Percentiles rank a stretch among this genome's conserved stretches.
Evolutionary conservation across 2,888 invertebrate species (phyloP).

Genomic region (Heliconius hortense): DNA sequence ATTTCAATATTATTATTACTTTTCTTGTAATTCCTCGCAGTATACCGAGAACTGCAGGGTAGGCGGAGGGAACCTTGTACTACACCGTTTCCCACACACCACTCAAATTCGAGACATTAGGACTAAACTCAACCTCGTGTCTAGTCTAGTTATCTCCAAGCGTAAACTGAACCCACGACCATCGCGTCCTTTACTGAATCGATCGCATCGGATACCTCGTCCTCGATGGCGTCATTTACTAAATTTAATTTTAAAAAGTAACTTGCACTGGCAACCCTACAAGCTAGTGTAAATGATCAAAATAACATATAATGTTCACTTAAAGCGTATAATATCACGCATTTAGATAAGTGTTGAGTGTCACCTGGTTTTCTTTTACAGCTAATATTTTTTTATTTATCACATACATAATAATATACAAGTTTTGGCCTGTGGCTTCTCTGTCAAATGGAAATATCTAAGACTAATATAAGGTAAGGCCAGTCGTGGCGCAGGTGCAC

Average conservation of each 20-base stretch:
- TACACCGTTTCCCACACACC: not conserved
- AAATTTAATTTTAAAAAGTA: no score
- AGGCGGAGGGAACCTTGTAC: no score
- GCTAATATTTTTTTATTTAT: not conserved
- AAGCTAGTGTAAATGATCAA: not conserved
- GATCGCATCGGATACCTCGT: no score
- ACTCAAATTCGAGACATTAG: no score
- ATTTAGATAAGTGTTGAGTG: not conserved
- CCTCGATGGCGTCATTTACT: no score
- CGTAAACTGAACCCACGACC: not conserved
- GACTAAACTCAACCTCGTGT: not conserved
- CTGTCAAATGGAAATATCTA: no score
- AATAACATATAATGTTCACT: not conserved
- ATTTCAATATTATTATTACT: no score
- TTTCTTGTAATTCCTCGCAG: no score
- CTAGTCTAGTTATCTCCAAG: not conserved
- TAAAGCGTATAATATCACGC: slow-evolving; percentile 3
- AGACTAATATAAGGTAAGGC: not conserved
- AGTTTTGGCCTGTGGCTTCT: no score
- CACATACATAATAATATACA: not conserved
- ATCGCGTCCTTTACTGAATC: no score
- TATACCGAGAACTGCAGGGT: no score
- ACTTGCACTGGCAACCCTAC: not conserved
- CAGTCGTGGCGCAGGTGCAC: not conserved
- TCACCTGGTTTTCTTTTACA: not conserved